Evolutionary conservation across 1,140 invertebrate genomes (phyloP), one percentile per base, ranked within the genome.

Genomic region (Calliphora vicina): DNA sequence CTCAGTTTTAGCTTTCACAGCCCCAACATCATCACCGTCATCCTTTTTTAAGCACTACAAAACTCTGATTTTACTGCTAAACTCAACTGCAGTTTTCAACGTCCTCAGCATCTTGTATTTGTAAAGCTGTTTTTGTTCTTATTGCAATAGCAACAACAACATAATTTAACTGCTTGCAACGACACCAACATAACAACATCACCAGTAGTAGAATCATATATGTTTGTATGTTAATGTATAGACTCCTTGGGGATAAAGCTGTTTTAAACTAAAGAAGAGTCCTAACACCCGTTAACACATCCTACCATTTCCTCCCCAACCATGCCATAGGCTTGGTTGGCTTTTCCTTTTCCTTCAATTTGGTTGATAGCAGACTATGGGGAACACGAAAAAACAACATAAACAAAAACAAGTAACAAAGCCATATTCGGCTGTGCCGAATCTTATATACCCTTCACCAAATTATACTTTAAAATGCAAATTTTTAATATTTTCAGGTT

Each of bases 191-290:
- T 74, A 13, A 74, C 27, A 13, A 20, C 73, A 76, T 9, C 0
- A 35, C 5, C 73, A 76, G 15, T n/a, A 26, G 25, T 9, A 73
- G 26, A 17, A 27, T 17, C 5, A 73, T 25, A 2, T 20, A 23
- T 43, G 42, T 43, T 23, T 23, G 42, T 25, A 23, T 78, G 42
- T 78, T 78, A 20, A 78, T 23, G 35, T 78, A 17, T 17, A 78
- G 74, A 78, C 42, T 78, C 74, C 74, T 78, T 45, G 42, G 74
- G 74, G n/a, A 42, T 45, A 67, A 57, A 17, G n/a, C 1, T n/a
- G n/a, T n/a, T n/a, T 20, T 8, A 20, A 67, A 23, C 61, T 57
- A n/a, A 17, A 57, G 15, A 23, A 67, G 61, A 57, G 50, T n/a
- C 50, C 61, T 25, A 67, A 67, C 61, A 67, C 61, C 61, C 61